Conservation (phyloP, 2,113 vertebrate species). For the Picathartes gymnocephalus region DNA sequence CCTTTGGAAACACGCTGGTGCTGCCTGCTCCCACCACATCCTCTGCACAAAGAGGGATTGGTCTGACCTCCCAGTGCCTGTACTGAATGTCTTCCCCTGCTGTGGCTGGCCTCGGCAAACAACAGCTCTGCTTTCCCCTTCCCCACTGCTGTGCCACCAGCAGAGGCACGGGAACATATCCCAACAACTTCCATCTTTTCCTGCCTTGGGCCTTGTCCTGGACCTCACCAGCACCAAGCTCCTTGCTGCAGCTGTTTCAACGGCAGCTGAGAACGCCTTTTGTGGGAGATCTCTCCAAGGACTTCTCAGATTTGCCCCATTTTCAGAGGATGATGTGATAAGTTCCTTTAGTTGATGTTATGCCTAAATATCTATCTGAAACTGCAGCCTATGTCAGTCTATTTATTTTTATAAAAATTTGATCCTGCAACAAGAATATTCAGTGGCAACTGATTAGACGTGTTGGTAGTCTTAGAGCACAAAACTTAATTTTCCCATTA, state of each 20-base stretch:
- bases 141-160: not conserved
- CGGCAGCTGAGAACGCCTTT: fast-evolving
- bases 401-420: not conserved
- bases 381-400: not conserved
- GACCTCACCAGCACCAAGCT: no score
- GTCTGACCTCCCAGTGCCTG: not conserved
- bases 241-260: not conserved
- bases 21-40: not conserved
- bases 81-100: not conserved
- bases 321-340: not conserved
- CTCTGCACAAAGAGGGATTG: not conserved
- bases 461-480: not conserved
- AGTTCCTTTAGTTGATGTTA: not conserved
- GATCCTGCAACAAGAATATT: not conserved
- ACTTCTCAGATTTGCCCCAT: not conserved
- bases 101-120: fast-evolving
- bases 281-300: not conserved
- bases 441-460: not conserved
- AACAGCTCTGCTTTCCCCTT: not conserved
- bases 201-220: not conserved
- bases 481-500: not conserved
- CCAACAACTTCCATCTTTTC: not conserved
- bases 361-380: not conserved
- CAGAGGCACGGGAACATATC: fast-evolving
- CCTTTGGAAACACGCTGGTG: not conserved